Base-by-base conservation (phyloP, 2,888 invertebrate genomes). In the Schrankia costaestrigalis region DNA sequence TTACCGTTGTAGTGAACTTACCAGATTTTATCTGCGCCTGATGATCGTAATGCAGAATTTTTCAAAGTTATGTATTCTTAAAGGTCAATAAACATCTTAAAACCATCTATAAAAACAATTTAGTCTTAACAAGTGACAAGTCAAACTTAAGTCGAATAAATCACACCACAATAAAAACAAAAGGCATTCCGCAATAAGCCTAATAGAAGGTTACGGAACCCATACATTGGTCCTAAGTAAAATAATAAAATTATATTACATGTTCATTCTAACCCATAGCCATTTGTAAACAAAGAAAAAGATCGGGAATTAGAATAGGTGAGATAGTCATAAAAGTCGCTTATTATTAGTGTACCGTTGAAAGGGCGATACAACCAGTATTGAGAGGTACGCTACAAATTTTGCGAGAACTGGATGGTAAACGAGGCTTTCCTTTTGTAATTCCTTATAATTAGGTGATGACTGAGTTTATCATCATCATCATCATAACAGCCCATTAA, bases 241-340 rank as follows among this genome's bases (percentile, higher is more conserved):
- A 43, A 35, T 36, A 46, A 52, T 53, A 47, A 47, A 43, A 52
- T 41, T 41, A 33, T 43, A 53, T 35, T 26, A 27, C 43, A 13
- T 26, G 12, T 39, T 35, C 29, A 39, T 35, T 32, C 44, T 45
- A 36, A 48, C 29, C 38, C 29, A 41, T 14, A 31, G 41, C 25
- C 40, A 46, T 43, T 56, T 47, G 41, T 50, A 60, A 46, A 47
- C 44, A 41, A 53, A 55, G 31, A 50, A 46, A 35, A 34, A 38
- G 22, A 46, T 41, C 11, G 31, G 25, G 26, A 32, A 42, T 18
- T 22, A 30, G 30, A 27, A 55, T 61, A 63, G 47, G 55, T 54
- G 53, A 55, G 54, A 63, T 48, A 46, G 29, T 51, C 46, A 37
- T 65, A 63, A 64, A 65, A 44, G 47, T 34, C 32, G 18, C 44